Evolutionary conservation across 2,113 vertebrate genomes (phyloP), one percentile per base, ranked within the genome.

Genomic region (Corydoras sp.): DNA sequence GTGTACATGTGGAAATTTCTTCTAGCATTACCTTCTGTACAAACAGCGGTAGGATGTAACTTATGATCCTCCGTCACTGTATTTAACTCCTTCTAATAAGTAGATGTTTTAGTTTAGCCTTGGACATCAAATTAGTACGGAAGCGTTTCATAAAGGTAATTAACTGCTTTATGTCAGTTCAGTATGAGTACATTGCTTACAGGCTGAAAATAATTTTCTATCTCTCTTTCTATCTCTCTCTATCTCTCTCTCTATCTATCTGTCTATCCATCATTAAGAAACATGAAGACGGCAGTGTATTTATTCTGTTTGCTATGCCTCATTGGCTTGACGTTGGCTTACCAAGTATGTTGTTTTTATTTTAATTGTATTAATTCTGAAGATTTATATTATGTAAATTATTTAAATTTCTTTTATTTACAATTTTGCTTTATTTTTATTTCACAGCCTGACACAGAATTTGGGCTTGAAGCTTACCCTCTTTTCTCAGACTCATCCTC

Each of bases 231-330:
- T 24, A n/a, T n/a, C n/a, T 35, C 32, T 35, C 3, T 35, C 32
- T 35, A 35, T 35, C 32, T 35, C 3, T 35, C 32, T 35, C 3
- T 35, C 32, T 35, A 6, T 35, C 32, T 35, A 8, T 43, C 35
- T 43, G 35, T 43, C 35, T 32, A n/a, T 49, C 10, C 18, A 29
- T 10, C 3, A 0, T 18, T 11, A 50, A 81, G 54, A 76, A 86
- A 81, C 79, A 85, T 89, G 83, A 88, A 85, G 80, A 59, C 71
- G 12, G 29, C 18, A 0, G 1, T 85, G 60, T 59, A 82, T 8
- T 61, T 88, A 0, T 1, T 85, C 62, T 54, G 83, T 8, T 63
- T 88, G 15, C 68, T 79, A 74, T 83, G 83, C 65, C 77, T 88
- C 62, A 62, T 84, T 70, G 79, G 79, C 58, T 53, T 87, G 29